Conservation (phyloP, 2,797 vertebrate species). For the Takifugu ocellatus region DNA sequence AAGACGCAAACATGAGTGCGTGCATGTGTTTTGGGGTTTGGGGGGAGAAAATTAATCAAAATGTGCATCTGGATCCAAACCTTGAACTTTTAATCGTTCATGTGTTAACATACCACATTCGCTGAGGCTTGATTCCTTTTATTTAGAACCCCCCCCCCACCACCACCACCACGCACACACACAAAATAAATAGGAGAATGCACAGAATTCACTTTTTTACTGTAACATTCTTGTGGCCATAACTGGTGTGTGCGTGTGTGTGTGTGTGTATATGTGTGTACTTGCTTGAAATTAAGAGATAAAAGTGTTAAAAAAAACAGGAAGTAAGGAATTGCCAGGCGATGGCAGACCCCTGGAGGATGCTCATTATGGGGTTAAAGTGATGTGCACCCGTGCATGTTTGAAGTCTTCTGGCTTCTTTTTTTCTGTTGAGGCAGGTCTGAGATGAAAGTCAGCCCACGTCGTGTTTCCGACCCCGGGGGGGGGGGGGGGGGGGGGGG, state of each 20-base stretch:
- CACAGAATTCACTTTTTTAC: no score
- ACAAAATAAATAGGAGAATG: no score
- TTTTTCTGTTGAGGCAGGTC: conserved; percentile 86
- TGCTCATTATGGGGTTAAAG: conserved; percentile 89
- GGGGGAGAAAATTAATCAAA: no score
- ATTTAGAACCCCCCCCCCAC: no score
- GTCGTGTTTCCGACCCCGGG: conserved; percentile 77
- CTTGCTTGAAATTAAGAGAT: conserved; percentile 57
- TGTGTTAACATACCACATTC: no score
- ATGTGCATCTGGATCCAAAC: no score
- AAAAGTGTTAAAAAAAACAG: conserved; percentile 65
- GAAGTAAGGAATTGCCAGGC: conserved; percentile 87
- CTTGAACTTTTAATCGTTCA: no score
- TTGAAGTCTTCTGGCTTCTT: conserved; percentile 76
- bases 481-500: conserved; percentile 61
- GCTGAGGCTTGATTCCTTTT: no score
- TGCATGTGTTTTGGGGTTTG: conserved; percentile 33
- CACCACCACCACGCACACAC: no score
- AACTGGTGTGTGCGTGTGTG: no score
- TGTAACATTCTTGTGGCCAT: no score
- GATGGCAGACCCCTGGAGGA: conserved; percentile 79
- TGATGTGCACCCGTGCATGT: conserved; percentile 79
- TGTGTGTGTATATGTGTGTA: conserved; percentile 43
- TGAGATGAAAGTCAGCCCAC: conserved; percentile 86
- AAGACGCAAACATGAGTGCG: conserved; percentile 70